Base-by-base conservation (phyloP, 1,140 invertebrate species). In the Polyergus mexicanus region DNA sequence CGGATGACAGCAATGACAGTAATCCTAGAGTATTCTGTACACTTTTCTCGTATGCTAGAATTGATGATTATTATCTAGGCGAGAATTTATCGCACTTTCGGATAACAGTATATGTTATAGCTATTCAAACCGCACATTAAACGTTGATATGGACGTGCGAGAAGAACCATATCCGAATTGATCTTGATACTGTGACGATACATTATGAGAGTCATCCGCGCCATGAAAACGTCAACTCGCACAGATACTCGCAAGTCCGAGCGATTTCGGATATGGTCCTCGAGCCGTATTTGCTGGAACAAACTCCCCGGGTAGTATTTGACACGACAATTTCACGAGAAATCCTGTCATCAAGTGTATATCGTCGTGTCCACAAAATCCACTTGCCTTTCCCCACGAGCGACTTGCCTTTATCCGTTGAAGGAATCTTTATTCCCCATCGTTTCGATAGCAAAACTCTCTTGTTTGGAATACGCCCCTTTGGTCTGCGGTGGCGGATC, bases 271-370 rank as follows among this genome's bases (percentile, higher is more conserved):
- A 62, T 87, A 75, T 72, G 75, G 63, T 84, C 35, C 58, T 58
- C 86, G 60, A 66, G 56, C 58, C 28, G 47, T 88, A 87, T 88
- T 88, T 88, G 60, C 60, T 3, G 72, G 38, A 72, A 56, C 51
- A 66, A 88, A 88, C 72, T 85, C 86, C 58, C 60, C 2, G 60
- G 65, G 32, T 68, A 32, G 25, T 13, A 76, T 74, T 88, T 76
- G 86, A 62, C 80, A 58, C 72, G 58, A 56, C 72, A 63, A 77
- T 88, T 85, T 58, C 51, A 44, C n/a, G n/a, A n/a, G 86, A 85
- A 77, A 72, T 85, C 60, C 80, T 35, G 44, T 66, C 68, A 56
- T 60, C 38, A 60, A 74, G 68, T 47, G 32, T 83, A 72, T 44
- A 71, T 5, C 28, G 38, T 5, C 28, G 38, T 44, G 62, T 74